Percentiles rank a stretch among this genome's conserved stretches.
Conservation (phyloP, 1,140 invertebrate genomes). For the Sitophilus oryzae region DNA sequence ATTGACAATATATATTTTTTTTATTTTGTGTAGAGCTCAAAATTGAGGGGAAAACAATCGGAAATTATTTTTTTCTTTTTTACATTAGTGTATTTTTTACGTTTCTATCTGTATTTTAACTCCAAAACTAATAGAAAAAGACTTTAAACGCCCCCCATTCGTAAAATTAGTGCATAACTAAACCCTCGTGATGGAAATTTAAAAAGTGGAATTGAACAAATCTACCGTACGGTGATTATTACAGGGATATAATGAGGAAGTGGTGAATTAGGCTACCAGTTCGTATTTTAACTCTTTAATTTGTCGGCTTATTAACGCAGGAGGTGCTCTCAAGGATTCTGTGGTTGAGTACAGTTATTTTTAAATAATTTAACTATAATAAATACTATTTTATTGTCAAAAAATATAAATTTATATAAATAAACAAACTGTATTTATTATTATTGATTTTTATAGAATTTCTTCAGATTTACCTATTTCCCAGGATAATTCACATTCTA, state of each 20-base stretch:
- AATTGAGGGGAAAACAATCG: too few relatives aligned
- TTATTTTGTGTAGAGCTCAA: too few relatives aligned
- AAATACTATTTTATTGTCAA: not conserved
- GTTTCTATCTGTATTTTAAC: too few relatives aligned
- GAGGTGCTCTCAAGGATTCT: not conserved
- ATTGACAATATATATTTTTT: too few relatives aligned
- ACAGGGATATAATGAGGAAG: slow-evolving; percentile 35
- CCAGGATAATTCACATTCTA: too few relatives aligned
- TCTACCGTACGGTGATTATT: slow-evolving; percentile 23
- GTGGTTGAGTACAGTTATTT: not conserved
- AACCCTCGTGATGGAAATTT: not conserved
- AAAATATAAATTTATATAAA: not conserved
- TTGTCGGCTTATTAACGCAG: slow-evolving; percentile 11
- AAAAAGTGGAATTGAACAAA: slow-evolving; percentile 11
- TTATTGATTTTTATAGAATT: too few relatives aligned
- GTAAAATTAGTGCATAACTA: not conserved
- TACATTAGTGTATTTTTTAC: too few relatives aligned
- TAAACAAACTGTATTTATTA: too few relatives aligned
- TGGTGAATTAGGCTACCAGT: slow-evolving; percentile 33
- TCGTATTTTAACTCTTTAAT: slow-evolving; percentile 16
- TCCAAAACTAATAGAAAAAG: too few relatives aligned
- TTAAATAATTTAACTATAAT: not conserved
- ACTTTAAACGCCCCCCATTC: too few relatives aligned
- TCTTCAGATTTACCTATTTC: too few relatives aligned
- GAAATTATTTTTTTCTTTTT: too few relatives aligned